Evolutionary conservation across 2,888 invertebrate genomes (phyloP).

Genomic region (Mactromeris polynyma): DNA sequence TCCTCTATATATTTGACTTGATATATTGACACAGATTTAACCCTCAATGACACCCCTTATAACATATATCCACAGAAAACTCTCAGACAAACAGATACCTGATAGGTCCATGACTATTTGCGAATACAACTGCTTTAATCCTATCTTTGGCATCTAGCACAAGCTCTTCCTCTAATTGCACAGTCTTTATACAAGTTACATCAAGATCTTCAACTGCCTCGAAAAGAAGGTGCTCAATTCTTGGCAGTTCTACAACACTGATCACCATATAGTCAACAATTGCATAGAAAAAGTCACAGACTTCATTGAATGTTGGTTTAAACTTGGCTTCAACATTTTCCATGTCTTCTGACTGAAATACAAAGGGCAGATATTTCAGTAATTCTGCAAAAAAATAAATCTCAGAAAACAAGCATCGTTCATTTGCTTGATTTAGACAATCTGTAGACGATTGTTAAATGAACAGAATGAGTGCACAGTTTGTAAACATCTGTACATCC

Average conservation of each 20-base stretch:
- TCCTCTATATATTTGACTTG: too few species aligned
- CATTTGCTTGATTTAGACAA: too few species aligned
- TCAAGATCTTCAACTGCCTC: slow-evolving; percentile 81
- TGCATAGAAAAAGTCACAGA: slow-evolving; percentile 81
- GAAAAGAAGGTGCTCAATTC: slow-evolving; percentile 84
- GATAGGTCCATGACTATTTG: slow-evolving; percentile 84
- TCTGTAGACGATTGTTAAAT: too few species aligned
- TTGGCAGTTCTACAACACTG: slow-evolving; percentile 81
- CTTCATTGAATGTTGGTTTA: slow-evolving; percentile 79
- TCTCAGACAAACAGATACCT: slow-evolving; percentile 75
- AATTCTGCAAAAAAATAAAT: too few species aligned
- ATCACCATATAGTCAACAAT: slow-evolving; percentile 85
- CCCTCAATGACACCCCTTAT: too few species aligned
- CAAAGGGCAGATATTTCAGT: too few species aligned
- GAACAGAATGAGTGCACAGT: too few species aligned
- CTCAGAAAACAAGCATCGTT: too few species aligned
- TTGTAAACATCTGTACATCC: too few species aligned
- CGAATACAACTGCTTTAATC: slow-evolving; percentile 79
- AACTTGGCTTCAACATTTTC: slow-evolving; percentile 77
- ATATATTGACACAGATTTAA: too few species aligned
- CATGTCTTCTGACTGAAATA: slow-evolving; percentile 78
- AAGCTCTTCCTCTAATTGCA: slow-evolving; percentile 82
- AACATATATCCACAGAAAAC: too few species aligned
- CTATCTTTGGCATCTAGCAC: slow-evolving; percentile 80
- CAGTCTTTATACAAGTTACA: slow-evolving; percentile 75